Conservation (phyloP, 2,888 invertebrate species). For the Dicyrtomina minuta region DNA sequence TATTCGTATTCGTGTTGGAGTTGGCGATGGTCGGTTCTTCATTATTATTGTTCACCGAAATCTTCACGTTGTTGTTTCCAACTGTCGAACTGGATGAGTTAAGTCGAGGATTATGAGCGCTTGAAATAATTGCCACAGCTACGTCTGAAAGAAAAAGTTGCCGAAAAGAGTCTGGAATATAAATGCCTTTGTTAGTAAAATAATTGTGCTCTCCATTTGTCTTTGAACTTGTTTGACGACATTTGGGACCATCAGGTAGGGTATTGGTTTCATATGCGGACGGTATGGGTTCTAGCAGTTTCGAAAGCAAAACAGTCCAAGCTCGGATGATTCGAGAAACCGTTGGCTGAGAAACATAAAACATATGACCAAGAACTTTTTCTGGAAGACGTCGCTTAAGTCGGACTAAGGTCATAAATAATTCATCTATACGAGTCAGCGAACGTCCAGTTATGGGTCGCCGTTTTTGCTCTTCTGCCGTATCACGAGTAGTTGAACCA, state of each 20-base stretch:
- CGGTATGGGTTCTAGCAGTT: constrained; percentile 44
- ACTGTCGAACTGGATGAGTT: background rate
- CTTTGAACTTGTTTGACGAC: constrained; percentile 9
- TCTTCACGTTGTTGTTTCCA: background rate
- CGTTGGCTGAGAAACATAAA: constrained; percentile 52
- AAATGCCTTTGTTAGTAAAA: constrained; percentile 43
- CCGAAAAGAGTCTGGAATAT: constrained; percentile 48
- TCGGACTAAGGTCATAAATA: constrained; percentile 52
- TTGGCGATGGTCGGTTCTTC: background rate
- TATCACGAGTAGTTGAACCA: background rate
- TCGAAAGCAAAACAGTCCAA: constrained; percentile 51
- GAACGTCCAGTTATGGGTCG: constrained; percentile 44
- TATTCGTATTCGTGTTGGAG: background rate
- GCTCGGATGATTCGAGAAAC: constrained; percentile 52
- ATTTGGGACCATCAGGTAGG: background rate
- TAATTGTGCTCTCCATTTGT: constrained; percentile 41
- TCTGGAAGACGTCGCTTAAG: constrained; percentile 51
- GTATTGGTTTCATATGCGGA: constrained; percentile 2
- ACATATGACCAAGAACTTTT: constrained; percentile 53
- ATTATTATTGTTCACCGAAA: constrained; percentile 13
- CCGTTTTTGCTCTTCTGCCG: constrained; percentile 40
- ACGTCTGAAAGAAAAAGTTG: constrained; percentile 50
- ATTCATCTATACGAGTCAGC: constrained; percentile 50
- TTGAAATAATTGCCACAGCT: constrained; percentile 35
- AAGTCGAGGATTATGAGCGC: constrained; percentile 16